Percentiles rank a stretch among this genome's conserved stretches.
Conservation (phyloP, 1,140 invertebrate genomes). For the Eupristina koningsbergeri region DNA sequence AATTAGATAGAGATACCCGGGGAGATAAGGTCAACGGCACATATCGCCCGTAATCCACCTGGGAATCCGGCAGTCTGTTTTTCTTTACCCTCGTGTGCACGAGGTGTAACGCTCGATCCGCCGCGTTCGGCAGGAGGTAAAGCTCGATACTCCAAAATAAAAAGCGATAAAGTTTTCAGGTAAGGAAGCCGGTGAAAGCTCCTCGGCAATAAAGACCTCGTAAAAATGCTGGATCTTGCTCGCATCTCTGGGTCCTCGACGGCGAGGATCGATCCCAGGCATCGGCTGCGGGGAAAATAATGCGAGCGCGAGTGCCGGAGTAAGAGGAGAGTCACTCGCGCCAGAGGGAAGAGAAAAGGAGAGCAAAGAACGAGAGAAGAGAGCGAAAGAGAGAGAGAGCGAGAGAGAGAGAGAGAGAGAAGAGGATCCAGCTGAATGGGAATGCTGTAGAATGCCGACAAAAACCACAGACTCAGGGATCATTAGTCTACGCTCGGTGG, state of each 20-base stretch:
- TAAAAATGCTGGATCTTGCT: conserved; percentile 6
- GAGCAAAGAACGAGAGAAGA: no score
- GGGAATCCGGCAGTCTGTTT: background rate
- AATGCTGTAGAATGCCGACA: conserved; percentile 73
- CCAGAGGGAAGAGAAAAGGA: background rate
- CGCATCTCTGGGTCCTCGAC: no score
- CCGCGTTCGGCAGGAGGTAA: background rate
- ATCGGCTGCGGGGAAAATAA: conserved; percentile 25
- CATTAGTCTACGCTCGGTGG: conserved; percentile 70
- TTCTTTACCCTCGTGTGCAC: background rate
- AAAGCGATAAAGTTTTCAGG: background rate
- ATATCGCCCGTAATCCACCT: background rate
- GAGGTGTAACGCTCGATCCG: no score
- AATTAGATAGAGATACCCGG: background rate
- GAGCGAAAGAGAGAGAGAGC: conserved; percentile 60
- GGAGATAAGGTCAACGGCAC: background rate
- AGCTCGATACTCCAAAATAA: background rate
- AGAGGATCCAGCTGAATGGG: conserved; percentile 70
- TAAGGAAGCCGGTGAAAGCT: conserved; percentile 8
- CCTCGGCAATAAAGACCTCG: background rate
- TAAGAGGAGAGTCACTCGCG: background rate
- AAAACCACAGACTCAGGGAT: conserved; percentile 71
- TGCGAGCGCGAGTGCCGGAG: background rate
- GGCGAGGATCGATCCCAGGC: background rate
- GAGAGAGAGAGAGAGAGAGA: conserved; percentile 47